Conservation (phyloP, 2,113 vertebrate species). For the Myotis lucifugus region DNA sequence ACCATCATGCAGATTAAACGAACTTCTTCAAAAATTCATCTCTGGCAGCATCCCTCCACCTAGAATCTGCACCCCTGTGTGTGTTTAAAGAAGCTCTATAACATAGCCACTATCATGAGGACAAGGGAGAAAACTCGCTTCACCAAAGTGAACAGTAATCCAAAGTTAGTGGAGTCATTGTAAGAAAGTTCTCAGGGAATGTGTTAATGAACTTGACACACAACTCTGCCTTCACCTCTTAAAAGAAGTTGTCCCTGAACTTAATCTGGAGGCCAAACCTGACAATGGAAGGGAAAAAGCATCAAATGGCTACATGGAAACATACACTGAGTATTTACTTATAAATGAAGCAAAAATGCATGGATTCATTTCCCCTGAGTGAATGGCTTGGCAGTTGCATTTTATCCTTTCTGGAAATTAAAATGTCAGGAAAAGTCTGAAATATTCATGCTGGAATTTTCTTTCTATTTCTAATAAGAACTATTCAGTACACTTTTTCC, state of each 20-base stretch:
- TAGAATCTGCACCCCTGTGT: neutral
- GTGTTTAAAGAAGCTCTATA: neutral
- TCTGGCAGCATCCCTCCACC: neutral
- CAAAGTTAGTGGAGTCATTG: neutral
- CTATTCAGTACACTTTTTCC: constrained; percentile 4
- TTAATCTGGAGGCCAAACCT: neutral
- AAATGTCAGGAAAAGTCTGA: constrained; percentile 56
- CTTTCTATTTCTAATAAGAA: constrained; percentile 48
- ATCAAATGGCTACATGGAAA: neutral
- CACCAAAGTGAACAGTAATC: neutral
- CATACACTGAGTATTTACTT: neutral
- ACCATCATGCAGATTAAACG: neutral
- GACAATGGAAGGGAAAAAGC: neutral
- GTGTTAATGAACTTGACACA: neutral
- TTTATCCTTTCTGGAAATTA: constrained; percentile 59
- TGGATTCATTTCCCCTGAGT: constrained; percentile 17
- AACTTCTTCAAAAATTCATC: neutral
- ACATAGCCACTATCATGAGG: neutral
- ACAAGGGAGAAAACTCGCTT: neutral
- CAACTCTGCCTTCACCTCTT: neutral
- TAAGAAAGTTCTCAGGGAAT: neutral
- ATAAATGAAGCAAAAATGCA: neutral
- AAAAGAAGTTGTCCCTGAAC: neutral
- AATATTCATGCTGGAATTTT: constrained; percentile 17
- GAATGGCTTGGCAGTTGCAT: constrained; percentile 15